Conservation (phyloP, 2,113 vertebrate genomes). For the Australoheros scitulus region DNA sequence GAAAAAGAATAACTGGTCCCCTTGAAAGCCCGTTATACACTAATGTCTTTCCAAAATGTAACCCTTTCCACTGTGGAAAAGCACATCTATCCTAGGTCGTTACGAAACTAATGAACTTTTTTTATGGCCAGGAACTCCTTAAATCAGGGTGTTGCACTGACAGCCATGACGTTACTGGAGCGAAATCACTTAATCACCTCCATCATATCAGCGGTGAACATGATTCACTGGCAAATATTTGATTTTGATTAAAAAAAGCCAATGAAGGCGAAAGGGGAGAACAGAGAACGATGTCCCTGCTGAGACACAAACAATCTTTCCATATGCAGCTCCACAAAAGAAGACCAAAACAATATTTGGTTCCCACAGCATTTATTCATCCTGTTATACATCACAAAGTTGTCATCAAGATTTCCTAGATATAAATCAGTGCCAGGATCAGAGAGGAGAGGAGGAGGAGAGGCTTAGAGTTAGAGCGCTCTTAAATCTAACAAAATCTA, state of each 20-base stretch:
- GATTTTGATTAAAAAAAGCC: constrained; percentile 58
- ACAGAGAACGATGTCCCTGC: constrained; percentile 40
- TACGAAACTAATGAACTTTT: constrained; percentile 53
- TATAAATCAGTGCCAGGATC: constrained; percentile 73
- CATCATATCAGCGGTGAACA: constrained; percentile 14
- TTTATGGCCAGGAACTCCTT: constrained; percentile 48
- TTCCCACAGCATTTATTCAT: constrained; percentile 73
- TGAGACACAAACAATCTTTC: constrained; percentile 52
- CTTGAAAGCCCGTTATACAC: neutral
- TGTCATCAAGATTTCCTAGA: constrained; percentile 73
- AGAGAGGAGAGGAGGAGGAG: constrained; percentile 59
- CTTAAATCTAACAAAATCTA: constrained; percentile 89
- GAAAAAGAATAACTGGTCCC: neutral
- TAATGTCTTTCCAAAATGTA: neutral
- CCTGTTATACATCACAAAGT: constrained; percentile 74
- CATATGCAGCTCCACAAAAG: constrained; percentile 56
- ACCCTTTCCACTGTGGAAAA: constrained; percentile 39
- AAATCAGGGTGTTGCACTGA: constrained; percentile 51
- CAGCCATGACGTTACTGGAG: constrained; percentile 14
- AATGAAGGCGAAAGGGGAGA: constrained; percentile 5
- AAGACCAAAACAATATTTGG: constrained; percentile 68
- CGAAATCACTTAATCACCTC: constrained; percentile 36
- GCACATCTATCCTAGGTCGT: neutral
- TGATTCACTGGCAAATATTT: constrained; percentile 46
- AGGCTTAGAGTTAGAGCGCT: constrained; percentile 73